Conservation (phyloP, 2,797 vertebrate genomes). For the Iguana delicatissima region DNA sequence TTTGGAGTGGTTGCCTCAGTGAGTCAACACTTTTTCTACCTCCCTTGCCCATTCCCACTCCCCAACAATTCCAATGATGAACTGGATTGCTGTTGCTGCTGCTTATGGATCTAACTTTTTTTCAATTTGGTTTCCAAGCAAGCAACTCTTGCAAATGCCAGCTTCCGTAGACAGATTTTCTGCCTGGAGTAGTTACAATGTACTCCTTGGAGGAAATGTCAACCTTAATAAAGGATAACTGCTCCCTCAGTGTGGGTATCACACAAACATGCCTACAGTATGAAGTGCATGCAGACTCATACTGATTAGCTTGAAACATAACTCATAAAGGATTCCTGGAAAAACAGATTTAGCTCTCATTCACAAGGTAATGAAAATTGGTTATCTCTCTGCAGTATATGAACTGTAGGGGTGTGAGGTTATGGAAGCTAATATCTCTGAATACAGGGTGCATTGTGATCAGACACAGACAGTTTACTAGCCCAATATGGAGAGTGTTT, state of each 20-base stretch:
- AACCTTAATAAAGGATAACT: slow-evolving; percentile 23
- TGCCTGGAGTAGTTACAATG: not conserved
- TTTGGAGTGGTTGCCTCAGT: not conserved
- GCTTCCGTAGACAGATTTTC: slow-evolving; percentile 3
- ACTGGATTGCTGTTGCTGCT: not conserved
- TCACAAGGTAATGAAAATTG: slow-evolving; percentile 11
- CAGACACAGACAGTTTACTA: not conserved
- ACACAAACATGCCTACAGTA: slow-evolving; percentile 15
- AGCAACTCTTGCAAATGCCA: slow-evolving; percentile 20
- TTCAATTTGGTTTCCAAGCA: not conserved
- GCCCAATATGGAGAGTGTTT: not conserved
- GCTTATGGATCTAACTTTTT: not conserved
- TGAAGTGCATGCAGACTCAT: not conserved
- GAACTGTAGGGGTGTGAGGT: not conserved
- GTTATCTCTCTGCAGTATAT: slow-evolving; percentile 12
- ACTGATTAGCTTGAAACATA: slow-evolving; percentile 9
- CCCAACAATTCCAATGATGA: not conserved
- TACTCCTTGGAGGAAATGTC: slow-evolving; percentile 30
- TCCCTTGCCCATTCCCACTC: not conserved
- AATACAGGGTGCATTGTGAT: not conserved
- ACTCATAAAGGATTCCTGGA: slow-evolving; percentile 12
- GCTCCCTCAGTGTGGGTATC: slow-evolving; percentile 4
- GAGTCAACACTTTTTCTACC: not conserved
- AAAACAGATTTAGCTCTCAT: slow-evolving; percentile 14
- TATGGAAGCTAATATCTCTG: not conserved